Percentiles rank a stretch among this genome's conserved stretches.
Evolutionary conservation across 2,797 vertebrate species (phyloP).

Genomic region (Xiphorhynchus erythropygius): DNA sequence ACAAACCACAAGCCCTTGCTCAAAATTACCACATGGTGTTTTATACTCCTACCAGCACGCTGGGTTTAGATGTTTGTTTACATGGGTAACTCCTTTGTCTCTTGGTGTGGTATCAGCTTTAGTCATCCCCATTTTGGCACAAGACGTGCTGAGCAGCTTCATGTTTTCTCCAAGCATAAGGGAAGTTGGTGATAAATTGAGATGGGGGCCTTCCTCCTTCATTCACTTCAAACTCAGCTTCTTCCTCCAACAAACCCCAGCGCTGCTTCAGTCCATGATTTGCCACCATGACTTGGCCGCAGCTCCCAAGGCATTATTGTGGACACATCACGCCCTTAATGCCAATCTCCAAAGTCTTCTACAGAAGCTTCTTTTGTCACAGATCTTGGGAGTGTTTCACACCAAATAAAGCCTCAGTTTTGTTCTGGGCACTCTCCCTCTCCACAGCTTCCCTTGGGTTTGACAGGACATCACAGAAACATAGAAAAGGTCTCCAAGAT

Average conservation of each 20-base stretch:
- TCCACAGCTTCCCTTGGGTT: not conserved
- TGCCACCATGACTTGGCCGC: not conserved
- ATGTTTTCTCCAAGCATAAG: not conserved
- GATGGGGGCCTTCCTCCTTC: not conserved
- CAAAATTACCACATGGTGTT: not conserved
- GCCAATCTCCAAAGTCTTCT: not conserved
- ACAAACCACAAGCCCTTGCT: constrained; percentile 32
- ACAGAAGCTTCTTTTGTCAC: not conserved
- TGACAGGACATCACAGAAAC: not conserved
- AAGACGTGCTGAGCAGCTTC: not conserved
- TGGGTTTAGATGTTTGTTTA: not conserved
- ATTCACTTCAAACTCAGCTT: not conserved
- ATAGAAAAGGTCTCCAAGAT: not conserved
- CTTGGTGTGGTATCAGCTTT: not conserved
- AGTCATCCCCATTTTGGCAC: not conserved
- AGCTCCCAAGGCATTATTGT: not conserved
- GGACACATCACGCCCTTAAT: not conserved
- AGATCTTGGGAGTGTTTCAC: fast-evolving
- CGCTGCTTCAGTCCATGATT: not conserved
- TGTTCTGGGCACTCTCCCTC: not conserved
- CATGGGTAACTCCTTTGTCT: not conserved
- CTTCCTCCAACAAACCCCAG: not conserved
- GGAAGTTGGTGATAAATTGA: not conserved
- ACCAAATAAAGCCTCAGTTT: not conserved
- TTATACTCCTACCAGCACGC: not conserved